Percentiles rank a stretch among this genome's conserved stretches.
phyloP scores from a whole-genome alignment of 2,797 vertebrate species.

The Chrosomus eos region DNA sequence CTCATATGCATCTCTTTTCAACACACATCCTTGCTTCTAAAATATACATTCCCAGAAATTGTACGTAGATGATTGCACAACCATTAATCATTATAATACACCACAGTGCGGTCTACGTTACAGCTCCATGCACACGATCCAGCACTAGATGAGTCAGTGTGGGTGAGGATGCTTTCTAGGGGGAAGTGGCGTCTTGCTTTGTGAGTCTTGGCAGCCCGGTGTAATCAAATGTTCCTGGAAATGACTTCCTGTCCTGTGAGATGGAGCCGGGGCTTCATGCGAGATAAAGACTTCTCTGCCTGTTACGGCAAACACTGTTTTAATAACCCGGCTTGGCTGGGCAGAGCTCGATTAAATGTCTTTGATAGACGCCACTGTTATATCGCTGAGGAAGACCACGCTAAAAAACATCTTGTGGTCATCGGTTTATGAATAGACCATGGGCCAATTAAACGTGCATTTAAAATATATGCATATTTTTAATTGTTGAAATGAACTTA shows the following conservation, averaged over 20 bases:
- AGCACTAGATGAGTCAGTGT: conserved; percentile 46
- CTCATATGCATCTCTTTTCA: conserved; percentile 45
- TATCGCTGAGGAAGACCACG: conserved; percentile 5
- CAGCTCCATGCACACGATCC: conserved; percentile 28
- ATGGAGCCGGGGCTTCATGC: conserved; percentile 49
- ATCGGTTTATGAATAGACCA: conserved; percentile 27
- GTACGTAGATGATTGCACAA: conserved; percentile 48
- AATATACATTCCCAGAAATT: conserved; percentile 49
- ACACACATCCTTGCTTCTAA: conserved; percentile 54
- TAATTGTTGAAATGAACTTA: neutral
- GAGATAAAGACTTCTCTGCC: conserved; percentile 60
- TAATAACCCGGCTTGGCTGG: conserved; percentile 55
- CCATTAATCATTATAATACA: conserved; percentile 59
- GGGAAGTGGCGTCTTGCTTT: conserved; percentile 58
- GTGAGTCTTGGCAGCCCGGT: conserved; percentile 60
- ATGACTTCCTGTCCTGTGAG: conserved; percentile 59
- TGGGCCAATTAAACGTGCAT: conserved; percentile 2
- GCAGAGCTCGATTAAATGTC: conserved; percentile 10
- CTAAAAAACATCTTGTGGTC: conserved; percentile 10
- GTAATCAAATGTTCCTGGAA: conserved; percentile 67
- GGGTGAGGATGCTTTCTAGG: conserved; percentile 53
- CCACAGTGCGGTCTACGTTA: conserved; percentile 29
- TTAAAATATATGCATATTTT: neutral
- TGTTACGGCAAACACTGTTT: conserved; percentile 57
- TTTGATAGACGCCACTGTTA: conserved; percentile 42